phyloP scores from a whole-genome alignment of 2,113 vertebrate genomes.

The Petrocephalus microphthalmus region DNA sequence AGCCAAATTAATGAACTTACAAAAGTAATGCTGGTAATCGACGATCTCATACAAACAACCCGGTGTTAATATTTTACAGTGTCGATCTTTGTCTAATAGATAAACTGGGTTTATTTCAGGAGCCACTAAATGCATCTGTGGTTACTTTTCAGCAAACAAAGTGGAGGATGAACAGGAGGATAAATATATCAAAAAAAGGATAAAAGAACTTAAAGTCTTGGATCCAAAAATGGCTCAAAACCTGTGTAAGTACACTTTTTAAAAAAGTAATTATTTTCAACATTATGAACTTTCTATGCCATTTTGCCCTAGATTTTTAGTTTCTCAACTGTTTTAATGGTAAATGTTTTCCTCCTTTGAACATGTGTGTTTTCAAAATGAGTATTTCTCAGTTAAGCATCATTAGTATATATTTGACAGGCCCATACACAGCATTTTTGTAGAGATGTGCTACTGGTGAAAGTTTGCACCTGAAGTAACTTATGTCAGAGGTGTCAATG shows the following conservation, averaged over 20 bases:
- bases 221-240: conserved; percentile 95
- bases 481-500: background rate
- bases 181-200: conserved; percentile 82
- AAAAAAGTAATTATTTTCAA: background rate
- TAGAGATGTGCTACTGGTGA: background rate
- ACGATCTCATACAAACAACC: too few relatives aligned
- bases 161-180: conserved; percentile 81
- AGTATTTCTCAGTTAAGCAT: background rate
- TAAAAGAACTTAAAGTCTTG: conserved; percentile 91
- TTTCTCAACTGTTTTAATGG: background rate
- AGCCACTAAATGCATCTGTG: conserved; percentile 12
- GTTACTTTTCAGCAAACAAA: conserved; percentile 68
- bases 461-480: background rate
- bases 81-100: too few relatives aligned
- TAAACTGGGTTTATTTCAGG: background rate
- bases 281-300: background rate
- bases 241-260: conserved; percentile 75
- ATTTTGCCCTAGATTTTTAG: background rate
- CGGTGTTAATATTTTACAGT: too few relatives aligned
- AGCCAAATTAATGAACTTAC: background rate
- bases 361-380: background rate
- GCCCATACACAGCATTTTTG: background rate
- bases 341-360: background rate
- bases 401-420: background rate
- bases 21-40: too few relatives aligned